Evolutionary conservation across 1,140 invertebrate species (phyloP).

Genomic region (Grapholita molesta): DNA sequence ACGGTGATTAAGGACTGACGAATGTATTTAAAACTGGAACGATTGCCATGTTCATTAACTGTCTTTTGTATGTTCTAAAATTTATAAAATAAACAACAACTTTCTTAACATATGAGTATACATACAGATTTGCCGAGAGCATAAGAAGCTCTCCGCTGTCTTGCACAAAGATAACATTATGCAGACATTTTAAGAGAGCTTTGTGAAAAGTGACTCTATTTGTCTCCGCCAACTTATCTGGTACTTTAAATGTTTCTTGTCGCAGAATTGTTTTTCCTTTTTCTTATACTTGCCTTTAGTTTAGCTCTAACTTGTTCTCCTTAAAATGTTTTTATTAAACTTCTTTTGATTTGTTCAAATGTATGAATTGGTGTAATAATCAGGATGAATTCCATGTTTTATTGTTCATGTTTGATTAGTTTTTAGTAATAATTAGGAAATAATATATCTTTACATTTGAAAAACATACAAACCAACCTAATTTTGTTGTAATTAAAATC

Average conservation of each 20-base stretch:
- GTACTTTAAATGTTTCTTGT: background rate
- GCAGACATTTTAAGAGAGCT: background rate
- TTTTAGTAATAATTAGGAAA: no score
- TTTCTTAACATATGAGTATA: background rate
- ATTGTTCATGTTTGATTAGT: no score
- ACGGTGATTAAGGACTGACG: background rate
- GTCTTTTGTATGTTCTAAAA: no score
- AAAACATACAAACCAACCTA: no score
- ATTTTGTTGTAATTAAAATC: no score
- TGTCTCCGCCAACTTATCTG: slow-evolving; percentile 9
- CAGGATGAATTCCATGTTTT: no score
- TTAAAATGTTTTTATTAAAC: background rate
- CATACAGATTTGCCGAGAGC: background rate
- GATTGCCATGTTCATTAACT: no score
- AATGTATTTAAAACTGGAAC: no score
- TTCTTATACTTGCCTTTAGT: background rate
- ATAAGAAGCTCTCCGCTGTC: background rate
- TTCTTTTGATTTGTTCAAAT: background rate
- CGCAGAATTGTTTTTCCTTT: background rate
- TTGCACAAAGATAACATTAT: background rate
- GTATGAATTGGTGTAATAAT: no score
- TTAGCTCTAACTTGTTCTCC: background rate
- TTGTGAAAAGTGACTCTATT: slow-evolving; percentile 12
- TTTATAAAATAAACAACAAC: background rate
- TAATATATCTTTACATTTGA: no score